Evolutionary conservation across 2,113 vertebrate species (phyloP).

Genomic region (zebrafish (Danio rerio)): DNA sequence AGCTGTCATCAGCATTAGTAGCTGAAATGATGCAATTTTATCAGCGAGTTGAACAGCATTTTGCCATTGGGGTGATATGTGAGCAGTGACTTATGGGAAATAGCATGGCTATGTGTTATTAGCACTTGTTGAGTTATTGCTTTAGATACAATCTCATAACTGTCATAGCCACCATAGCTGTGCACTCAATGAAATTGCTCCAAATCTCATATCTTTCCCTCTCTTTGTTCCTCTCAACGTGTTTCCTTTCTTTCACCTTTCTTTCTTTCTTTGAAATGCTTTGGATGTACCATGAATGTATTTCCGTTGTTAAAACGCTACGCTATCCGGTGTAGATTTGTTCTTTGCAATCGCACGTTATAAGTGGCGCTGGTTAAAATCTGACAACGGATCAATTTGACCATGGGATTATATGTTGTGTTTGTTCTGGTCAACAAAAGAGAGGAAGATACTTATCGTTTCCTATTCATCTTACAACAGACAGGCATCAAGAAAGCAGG

Average conservation of each 20-base stretch:
- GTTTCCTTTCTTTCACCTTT: neutral
- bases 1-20: constrained; percentile 15
- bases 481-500: constrained; percentile 25
- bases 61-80: neutral
- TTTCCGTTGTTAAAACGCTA: neutral
- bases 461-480: constrained; percentile 45
- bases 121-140: constrained; percentile 22
- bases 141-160: constrained; percentile 35
- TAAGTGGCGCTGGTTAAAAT: constrained; percentile 51
- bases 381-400: constrained; percentile 48
- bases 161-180: constrained; percentile 1
- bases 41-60: constrained; percentile 18
- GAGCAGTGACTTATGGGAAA: constrained; percentile 32
- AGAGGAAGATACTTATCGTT: constrained; percentile 56
- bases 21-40: constrained; percentile 14
- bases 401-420: constrained; percentile 51
- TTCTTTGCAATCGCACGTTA: constrained; percentile 47
- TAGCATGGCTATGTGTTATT: constrained; percentile 34
- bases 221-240: constrained; percentile 13
- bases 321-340: neutral
- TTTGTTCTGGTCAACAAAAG: constrained; percentile 20
- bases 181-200: constrained; percentile 30
- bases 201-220: constrained; percentile 10
- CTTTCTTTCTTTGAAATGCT: neutral
- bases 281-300: neutral